A percentile compares a stretch with the other conserved stretches of the same genome.
phyloP scores from a whole-genome alignment of 2,113 vertebrate genomes.

The Tragelaphus imberbis region DNA sequence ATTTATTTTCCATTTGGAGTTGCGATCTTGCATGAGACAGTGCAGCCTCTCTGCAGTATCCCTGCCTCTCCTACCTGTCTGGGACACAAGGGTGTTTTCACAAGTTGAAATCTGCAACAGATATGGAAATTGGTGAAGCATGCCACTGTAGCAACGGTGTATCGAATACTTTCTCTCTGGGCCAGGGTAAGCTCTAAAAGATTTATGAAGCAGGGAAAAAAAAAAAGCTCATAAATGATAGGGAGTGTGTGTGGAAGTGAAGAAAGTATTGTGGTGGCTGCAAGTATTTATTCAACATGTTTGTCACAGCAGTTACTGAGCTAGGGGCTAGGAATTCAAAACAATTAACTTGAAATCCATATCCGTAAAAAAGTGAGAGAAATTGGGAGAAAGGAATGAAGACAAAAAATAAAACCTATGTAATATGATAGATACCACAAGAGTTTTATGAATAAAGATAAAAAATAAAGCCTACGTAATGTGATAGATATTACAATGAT shows the following conservation, averaged over 20 bases:
- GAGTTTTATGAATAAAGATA: background rate
- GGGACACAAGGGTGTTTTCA: background rate
- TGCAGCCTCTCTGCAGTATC: slow-evolving; percentile 62
- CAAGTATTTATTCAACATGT: background rate
- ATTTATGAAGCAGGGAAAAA: background rate
- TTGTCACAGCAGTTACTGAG: background rate
- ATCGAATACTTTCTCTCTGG: background rate
- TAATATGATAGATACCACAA: background rate
- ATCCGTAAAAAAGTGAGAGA: background rate
- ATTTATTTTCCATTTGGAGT: slow-evolving; percentile 48
- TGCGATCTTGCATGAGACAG: slow-evolving; percentile 62
- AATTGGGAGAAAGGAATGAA: background rate
- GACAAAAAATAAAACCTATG: background rate
- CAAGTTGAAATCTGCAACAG: background rate
- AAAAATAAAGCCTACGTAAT: background rate
- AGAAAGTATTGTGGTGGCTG: background rate
- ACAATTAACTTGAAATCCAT: background rate
- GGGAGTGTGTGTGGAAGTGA: accelerated
- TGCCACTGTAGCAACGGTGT: background rate
- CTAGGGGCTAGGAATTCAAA: background rate
- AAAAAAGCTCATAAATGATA: background rate
- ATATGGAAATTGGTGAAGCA: background rate
- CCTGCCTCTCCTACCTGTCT: background rate
- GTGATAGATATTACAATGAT: background rate
- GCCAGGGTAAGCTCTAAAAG: background rate